Conservation (phyloP, 2,797 vertebrate species). For the Acropternis orthonyx region DNA sequence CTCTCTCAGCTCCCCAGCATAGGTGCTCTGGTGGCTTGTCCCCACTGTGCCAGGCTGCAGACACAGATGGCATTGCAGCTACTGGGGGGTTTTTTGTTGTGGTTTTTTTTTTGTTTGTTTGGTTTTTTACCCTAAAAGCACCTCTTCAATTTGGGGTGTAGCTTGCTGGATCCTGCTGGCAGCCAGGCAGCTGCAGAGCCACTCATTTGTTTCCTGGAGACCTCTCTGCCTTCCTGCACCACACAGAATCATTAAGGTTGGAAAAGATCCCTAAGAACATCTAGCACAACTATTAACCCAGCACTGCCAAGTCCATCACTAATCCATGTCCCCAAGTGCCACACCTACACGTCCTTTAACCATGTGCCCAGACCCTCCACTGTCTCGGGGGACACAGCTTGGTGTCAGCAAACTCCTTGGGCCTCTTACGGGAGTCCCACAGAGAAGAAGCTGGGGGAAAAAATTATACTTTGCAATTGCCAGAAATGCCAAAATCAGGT, state of each 20-base stretch:
- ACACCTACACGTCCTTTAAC: background rate
- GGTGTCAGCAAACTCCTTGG: background rate
- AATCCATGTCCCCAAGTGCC: background rate
- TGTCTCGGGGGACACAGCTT: rapidly evolving
- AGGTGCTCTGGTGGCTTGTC: background rate
- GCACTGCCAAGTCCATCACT: background rate
- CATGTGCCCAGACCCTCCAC: background rate
- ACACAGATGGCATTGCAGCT: background rate
- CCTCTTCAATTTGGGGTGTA: background rate
- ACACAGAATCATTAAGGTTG: background rate
- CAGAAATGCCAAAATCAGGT: background rate
- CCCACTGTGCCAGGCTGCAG: background rate
- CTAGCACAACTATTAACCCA: background rate
- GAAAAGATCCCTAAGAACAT: background rate
- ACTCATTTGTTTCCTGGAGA: background rate
- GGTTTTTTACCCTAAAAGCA: background rate
- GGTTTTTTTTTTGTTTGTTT: background rate
- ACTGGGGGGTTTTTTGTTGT: background rate
- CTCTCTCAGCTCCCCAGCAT: background rate
- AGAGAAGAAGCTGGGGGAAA: background rate
- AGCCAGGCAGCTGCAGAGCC: background rate
- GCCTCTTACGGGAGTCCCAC: rapidly evolving
- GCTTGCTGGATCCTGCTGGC: background rate
- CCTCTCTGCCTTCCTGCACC: background rate
- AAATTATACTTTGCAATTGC: background rate